Base-by-base conservation (phyloP, 2,113 vertebrate genomes). In the Phalacrocorax pelagicus region DNA sequence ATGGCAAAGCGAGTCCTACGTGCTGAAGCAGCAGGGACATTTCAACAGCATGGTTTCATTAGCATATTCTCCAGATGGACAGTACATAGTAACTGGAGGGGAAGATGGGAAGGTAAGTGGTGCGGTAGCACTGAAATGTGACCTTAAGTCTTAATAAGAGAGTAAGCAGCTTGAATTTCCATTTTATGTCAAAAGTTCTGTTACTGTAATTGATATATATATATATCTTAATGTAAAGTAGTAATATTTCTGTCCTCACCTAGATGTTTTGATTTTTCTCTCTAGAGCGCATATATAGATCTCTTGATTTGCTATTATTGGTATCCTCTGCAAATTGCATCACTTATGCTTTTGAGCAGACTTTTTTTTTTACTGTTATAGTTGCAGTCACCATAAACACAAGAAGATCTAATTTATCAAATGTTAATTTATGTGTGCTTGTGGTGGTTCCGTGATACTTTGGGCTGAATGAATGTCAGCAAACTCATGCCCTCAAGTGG, bases 1-100 rank as follows among this genome's bases (percentile, higher is more conserved):
- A 82, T 99, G 99, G 99, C 99, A 99, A 98, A 99, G 99, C 0
- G 99, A 99, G 86, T 99, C 99, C 29, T 99, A 99, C 0, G 98
- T 99, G 82, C 98, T 99, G 90, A 99, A 99, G 97, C 99, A 99
- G 96, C 99, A 99, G 94, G 99, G 99, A 6, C 99, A 99, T 95
- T 99, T 99, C 97, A 99, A 99, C 98, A 99, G 99, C 98, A 99
- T 99, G 99, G 99, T 98, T 11, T 95, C 99, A 0, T 96, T 99
- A 97, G 98, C 99, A 1, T 99, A 99, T 94, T 99, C 99, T 2
- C 99, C 99, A 2, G 99, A 99, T 15, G 99, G 99, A 20, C 99
- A 99, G 79, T 98, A 99, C 96, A 97, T 99, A 2, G 99, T 75
- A 2, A 99, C 99, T 0, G 99, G 99, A 51, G 99, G 99, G 10